These are phyloP conservation scores for Metalampra italica DNA, from an alignment of 2,888 invertebrate species.

Conservation along the genomic window DNA sequence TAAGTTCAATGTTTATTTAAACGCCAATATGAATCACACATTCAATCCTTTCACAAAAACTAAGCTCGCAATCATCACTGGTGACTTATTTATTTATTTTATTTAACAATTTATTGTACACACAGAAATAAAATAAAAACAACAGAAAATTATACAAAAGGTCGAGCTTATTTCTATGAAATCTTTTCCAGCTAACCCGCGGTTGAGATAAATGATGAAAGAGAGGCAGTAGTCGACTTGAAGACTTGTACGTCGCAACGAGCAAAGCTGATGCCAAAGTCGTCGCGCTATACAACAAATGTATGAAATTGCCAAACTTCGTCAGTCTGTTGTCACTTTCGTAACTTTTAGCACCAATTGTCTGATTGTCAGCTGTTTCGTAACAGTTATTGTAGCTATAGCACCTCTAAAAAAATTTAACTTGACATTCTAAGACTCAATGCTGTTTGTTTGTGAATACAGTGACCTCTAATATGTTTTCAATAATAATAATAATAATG, in stretches of 20 bases:
- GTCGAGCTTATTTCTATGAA: no score
- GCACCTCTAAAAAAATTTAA: neutral
- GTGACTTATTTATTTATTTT: no score
- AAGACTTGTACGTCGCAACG: neutral
- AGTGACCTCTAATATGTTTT: neutral
- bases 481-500: no score
- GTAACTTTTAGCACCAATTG: slow-evolving; percentile 25
- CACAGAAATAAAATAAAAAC: no score
- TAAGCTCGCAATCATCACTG: no score
- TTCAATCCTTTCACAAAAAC: no score
- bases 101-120: no score
- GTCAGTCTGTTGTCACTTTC: slow-evolving; percentile 39
- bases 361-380: slow-evolving; percentile 13
- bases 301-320: slow-evolving; percentile 22
- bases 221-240: no score
- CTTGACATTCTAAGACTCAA: neutral
- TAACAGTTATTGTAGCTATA: neutral
- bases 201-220: no score
- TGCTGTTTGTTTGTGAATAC: neutral
- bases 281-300: slow-evolving; percentile 10
- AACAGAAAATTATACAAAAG: no score
- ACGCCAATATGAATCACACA: neutral
- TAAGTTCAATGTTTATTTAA: no score
- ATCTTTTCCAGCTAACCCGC: no score
- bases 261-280: neutral